Percentiles rank a stretch among this genome's conserved stretches.
Conservation (phyloP, 2,113 vertebrate genomes). For the Salvelinus alpinus region DNA sequence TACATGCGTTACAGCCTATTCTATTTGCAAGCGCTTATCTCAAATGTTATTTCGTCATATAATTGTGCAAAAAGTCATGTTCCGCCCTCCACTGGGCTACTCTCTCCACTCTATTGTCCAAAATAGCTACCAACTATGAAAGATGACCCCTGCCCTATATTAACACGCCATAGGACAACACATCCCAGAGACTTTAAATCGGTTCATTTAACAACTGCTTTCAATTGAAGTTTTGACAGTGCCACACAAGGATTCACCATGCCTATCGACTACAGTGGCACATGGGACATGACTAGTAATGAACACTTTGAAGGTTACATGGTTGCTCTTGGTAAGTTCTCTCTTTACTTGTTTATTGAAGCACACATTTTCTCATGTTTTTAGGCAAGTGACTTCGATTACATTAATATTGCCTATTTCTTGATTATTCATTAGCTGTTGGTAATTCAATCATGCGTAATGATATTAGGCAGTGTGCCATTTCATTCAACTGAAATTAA, state of each 20-base stretch:
- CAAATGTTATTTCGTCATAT: slow-evolving; percentile 33
- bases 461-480: too few species aligned
- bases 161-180: slow-evolving; percentile 42
- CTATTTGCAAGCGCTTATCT: background rate
- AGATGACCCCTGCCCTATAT: slow-evolving; percentile 60
- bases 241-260: slow-evolving; percentile 55
- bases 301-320: slow-evolving; percentile 85
- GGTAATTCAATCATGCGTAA: too few species aligned
- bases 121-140: slow-evolving; percentile 34
- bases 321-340: slow-evolving; percentile 80
- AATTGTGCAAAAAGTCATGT: slow-evolving; percentile 34
- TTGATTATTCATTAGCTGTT: too few species aligned
- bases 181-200: slow-evolving; percentile 4
- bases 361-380: too few species aligned
- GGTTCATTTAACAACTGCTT: background rate
- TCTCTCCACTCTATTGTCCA: slow-evolving; percentile 5
- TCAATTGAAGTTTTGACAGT: slow-evolving; percentile 10
- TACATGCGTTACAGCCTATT: slow-evolving; percentile 8
- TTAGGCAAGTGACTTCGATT: too few species aligned
- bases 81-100: slow-evolving; percentile 19
- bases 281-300: slow-evolving; percentile 82
- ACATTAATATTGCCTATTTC: too few species aligned
- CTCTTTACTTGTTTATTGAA: background rate
- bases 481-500: too few species aligned
- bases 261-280: slow-evolving; percentile 81